Evolutionary conservation across 2,888 invertebrate genomes (phyloP).

Genomic region (Monopis laevigella): DNA sequence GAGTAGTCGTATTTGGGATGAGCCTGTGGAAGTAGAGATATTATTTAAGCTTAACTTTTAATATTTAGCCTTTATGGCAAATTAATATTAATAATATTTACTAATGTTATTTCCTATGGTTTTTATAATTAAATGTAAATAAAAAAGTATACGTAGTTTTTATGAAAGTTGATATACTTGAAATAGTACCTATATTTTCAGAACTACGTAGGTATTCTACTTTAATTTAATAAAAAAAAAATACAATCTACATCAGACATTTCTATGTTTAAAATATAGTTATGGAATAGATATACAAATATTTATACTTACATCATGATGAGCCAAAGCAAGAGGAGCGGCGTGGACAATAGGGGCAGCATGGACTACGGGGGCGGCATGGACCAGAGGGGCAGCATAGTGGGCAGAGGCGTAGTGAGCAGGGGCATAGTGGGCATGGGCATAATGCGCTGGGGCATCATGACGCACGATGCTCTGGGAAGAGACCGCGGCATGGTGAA

Average conservation of each 20-base stretch:
- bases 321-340: constrained; percentile 21
- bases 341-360: constrained; percentile 24
- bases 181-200: no score
- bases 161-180: no score
- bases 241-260: no score
- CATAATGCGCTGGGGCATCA: constrained; percentile 47
- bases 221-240: no score
- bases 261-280: background rate
- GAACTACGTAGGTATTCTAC: no score
- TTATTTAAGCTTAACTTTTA: no score
- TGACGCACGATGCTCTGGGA: constrained; percentile 61
- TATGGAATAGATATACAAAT: background rate
- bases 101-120: no score
- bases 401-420: constrained; percentile 36
- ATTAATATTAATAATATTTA: no score
- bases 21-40: constrained; percentile 50
- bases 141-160: background rate
- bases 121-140: no score
- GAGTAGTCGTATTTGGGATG: constrained; percentile 71
- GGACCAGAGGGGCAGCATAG: constrained; percentile 27
- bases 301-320: constrained; percentile 38
- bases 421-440: constrained; percentile 43
- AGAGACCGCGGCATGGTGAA: constrained; percentile 55
- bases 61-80: no score
- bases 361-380: constrained; percentile 33